phyloP scores from a whole-genome alignment of 2,888 invertebrate genomes.

The Tipula confusa region DNA sequence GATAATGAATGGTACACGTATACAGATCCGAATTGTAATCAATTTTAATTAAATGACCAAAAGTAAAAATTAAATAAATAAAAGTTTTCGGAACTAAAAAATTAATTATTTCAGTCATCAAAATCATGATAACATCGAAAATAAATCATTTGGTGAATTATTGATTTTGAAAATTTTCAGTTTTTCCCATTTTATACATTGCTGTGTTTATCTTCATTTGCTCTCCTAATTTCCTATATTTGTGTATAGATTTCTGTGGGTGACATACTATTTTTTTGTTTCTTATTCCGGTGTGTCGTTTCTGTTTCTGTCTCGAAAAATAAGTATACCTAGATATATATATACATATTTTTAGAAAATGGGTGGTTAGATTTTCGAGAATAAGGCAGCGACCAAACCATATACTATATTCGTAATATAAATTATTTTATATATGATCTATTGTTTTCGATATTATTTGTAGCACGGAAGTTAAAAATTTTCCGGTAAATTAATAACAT shows the following conservation, averaged over 20 bases:
- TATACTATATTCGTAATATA: not conserved
- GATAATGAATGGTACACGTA: not conserved
- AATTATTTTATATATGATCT: not conserved
- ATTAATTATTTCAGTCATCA: constrained; percentile 25
- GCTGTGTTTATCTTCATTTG: not conserved
- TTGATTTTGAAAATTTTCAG: not conserved
- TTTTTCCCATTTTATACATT: not conserved
- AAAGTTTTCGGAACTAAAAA: constrained; percentile 9
- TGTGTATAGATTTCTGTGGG: not conserved
- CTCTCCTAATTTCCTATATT: not conserved
- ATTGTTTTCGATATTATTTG: constrained; percentile 12
- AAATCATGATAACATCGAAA: constrained; percentile 16
- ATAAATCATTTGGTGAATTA: constrained; percentile 12
- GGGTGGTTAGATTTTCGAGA: not conserved
- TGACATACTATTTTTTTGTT: not conserved
- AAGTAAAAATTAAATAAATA: not conserved
- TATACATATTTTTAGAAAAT: not conserved
- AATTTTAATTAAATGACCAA: not conserved
- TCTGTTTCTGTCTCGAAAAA: not conserved
- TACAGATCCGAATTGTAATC: not conserved
- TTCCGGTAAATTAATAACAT: constrained; percentile 25
- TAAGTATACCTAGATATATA: no score
- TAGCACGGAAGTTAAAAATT: constrained; percentile 12
- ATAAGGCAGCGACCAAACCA: no score
- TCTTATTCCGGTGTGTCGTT: not conserved